Evolutionary conservation across 2,888 invertebrate species (phyloP).

Genomic region (Limnephilus rhombicus): DNA sequence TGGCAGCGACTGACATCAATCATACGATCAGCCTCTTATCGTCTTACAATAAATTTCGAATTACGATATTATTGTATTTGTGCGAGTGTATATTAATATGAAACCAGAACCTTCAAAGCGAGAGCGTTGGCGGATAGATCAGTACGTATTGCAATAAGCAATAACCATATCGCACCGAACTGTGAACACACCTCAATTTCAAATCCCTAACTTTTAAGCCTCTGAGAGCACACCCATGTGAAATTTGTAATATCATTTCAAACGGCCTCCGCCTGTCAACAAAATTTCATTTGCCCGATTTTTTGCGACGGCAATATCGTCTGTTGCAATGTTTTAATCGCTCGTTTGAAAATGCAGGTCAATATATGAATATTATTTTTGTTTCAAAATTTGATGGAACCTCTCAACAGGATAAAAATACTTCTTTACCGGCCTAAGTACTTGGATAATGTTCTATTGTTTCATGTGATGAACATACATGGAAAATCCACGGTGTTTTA

Average conservation of each 20-base stretch:
- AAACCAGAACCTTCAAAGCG: neutral
- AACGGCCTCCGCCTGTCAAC: neutral
- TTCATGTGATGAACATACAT: slow-evolving; percentile 26
- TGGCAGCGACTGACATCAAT: neutral
- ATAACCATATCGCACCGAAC: neutral
- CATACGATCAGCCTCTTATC: neutral
- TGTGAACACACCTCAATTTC: neutral
- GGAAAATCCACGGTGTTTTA: slow-evolving; percentile 38
- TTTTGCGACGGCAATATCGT: neutral
- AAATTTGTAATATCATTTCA: neutral
- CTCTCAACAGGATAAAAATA: slow-evolving; percentile 6
- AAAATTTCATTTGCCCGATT: neutral
- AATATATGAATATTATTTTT: slow-evolving; percentile 20
- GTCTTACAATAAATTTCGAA: neutral
- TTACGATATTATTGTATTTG: neutral
- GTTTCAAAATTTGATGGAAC: neutral
- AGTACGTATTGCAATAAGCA: neutral
- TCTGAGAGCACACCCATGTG: neutral
- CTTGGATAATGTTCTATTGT: slow-evolving; percentile 43
- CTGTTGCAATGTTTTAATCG: neutral
- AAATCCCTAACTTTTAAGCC: neutral
- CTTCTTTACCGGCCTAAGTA: slow-evolving; percentile 13
- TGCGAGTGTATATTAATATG: neutral
- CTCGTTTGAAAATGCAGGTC: slow-evolving; percentile 31
- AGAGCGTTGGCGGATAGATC: neutral